A percentile compares a stretch with the other conserved stretches of the same genome.
Evolutionary conservation across 2,888 invertebrate genomes (phyloP).

Genomic region (Eretmocerus hayati): DNA sequence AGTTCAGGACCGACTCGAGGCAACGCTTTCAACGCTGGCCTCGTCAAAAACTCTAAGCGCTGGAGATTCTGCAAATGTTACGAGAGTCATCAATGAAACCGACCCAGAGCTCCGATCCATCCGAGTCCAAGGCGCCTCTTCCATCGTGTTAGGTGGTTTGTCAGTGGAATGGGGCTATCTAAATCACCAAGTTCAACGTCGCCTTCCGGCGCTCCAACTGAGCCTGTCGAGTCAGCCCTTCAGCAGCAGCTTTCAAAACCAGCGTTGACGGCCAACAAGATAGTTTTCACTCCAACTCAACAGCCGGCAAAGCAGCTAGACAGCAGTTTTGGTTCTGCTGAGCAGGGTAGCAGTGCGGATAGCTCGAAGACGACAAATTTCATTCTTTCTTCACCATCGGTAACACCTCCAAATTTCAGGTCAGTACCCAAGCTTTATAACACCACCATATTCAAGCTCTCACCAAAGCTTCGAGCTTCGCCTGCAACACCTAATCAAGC

Average conservation of each 20-base stretch:
- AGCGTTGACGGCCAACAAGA: neutral
- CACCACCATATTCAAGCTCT: neutral
- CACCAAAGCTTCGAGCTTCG: neutral
- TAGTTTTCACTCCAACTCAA: conserved; percentile 16
- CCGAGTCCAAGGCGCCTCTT: conserved; percentile 27
- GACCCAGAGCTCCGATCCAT: neutral
- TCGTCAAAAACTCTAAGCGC: conserved; percentile 14
- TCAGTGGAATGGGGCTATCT: conserved; percentile 34
- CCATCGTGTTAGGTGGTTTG: conserved; percentile 41
- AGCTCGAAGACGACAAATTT: conserved; percentile 11
- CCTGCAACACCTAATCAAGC: neutral
- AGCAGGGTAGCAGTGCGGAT: neutral
- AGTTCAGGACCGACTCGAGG: conserved; percentile 38
- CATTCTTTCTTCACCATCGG: neutral
- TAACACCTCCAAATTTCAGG: neutral
- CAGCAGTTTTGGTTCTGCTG: neutral
- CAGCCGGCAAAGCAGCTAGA: neutral
- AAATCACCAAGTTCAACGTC: conserved; percentile 5
- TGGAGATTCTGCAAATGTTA: neutral
- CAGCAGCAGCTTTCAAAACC: neutral
- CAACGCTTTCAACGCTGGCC: conserved; percentile 38
- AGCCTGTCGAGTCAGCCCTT: neutral
- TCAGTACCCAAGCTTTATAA: neutral
- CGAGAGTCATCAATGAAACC: conserved; percentile 12
- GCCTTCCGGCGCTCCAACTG: neutral